These are phyloP conservation scores for Drosophila dunni DNA, from an alignment of 1,140 invertebrate species.

Conservation along the genomic window DNA sequence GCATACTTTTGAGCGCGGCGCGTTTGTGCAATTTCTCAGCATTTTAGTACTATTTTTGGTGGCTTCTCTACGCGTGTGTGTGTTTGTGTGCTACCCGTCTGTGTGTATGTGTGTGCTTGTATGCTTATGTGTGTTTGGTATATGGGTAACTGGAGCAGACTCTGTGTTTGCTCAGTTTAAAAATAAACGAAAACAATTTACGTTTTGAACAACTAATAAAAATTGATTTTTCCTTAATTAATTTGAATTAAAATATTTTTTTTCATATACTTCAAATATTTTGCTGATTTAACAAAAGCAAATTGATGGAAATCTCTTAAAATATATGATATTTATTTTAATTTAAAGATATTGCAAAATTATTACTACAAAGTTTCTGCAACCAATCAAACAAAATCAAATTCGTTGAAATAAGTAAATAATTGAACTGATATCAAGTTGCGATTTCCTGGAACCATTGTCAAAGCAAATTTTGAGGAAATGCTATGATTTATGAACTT, in stretches of 20 bases:
- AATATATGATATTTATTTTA: too few relatives aligned
- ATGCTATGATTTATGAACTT: background rate
- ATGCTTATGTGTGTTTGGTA: slow-evolving; percentile 22
- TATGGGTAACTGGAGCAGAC: slow-evolving; percentile 47
- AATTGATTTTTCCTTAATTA: slow-evolving; percentile 33
- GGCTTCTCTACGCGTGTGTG: slow-evolving; percentile 6
- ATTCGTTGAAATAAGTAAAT: background rate
- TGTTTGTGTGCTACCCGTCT: slow-evolving; percentile 10
- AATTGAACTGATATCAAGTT: background rate
- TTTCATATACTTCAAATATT: too few relatives aligned
- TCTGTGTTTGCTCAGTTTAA: slow-evolving; percentile 59
- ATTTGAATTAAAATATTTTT: background rate
- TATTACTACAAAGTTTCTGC: background rate
- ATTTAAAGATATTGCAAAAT: background rate
- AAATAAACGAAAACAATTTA: slow-evolving; percentile 74
- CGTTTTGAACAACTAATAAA: slow-evolving; percentile 24
- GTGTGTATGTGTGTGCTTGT: slow-evolving; percentile 26
- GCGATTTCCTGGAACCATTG: too few relatives aligned
- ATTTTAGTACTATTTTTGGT: slow-evolving; percentile 42
- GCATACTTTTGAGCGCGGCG: slow-evolving; percentile 50
- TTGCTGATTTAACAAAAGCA: too few relatives aligned
- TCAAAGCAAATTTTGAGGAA: background rate
- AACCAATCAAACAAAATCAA: background rate
- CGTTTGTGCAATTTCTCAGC: slow-evolving; percentile 39
- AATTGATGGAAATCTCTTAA: too few relatives aligned